These are phyloP conservation scores for Drosophila rufa DNA, from an alignment of 1,140 invertebrate genomes.

Conservation along the genomic window DNA sequence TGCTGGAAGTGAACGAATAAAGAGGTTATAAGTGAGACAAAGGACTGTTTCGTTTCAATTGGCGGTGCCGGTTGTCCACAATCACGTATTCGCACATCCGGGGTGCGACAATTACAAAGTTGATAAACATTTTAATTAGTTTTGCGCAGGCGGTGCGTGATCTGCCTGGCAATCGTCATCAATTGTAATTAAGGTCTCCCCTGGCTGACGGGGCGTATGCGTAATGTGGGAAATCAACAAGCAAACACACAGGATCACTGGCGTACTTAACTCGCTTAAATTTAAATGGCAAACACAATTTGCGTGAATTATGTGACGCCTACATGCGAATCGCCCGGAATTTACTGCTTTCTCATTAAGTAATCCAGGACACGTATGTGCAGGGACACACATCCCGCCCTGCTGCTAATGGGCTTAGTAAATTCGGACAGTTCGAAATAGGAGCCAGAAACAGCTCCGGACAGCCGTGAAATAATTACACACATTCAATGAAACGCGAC, in stretches of 20 bases:
- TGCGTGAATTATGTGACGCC: slow-evolving; percentile 67
- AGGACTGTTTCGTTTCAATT: slow-evolving; percentile 15
- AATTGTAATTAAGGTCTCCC: slow-evolving; percentile 70
- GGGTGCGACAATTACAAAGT: slow-evolving; percentile 74
- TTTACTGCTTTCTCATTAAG: slow-evolving; percentile 65
- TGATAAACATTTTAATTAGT: slow-evolving; percentile 83
- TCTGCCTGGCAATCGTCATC: slow-evolving; percentile 60
- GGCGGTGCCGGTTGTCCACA: neutral
- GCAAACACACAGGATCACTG: slow-evolving; percentile 22
- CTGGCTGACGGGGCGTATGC: slow-evolving; percentile 58
- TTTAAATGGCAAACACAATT: slow-evolving; percentile 77
- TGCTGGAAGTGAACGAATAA: slow-evolving; percentile 57
- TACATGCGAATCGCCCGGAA: slow-evolving; percentile 55
- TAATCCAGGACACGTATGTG: slow-evolving; percentile 59
- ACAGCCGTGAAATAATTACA: slow-evolving; percentile 75
- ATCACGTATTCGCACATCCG: slow-evolving; percentile 42
- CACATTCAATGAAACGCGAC: slow-evolving; percentile 75
- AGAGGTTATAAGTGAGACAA: neutral
- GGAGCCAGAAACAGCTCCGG: slow-evolving; percentile 14
- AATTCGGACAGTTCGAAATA: slow-evolving; percentile 42
- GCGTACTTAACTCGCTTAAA: slow-evolving; percentile 65
- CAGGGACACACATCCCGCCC: neutral
- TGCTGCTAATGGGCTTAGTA: slow-evolving; percentile 46
- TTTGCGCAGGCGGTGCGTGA: slow-evolving; percentile 54
- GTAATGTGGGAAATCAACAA: slow-evolving; percentile 54